Evolutionary conservation across 2,113 vertebrate species (phyloP).

Genomic region (Mirounga angustirostris): DNA sequence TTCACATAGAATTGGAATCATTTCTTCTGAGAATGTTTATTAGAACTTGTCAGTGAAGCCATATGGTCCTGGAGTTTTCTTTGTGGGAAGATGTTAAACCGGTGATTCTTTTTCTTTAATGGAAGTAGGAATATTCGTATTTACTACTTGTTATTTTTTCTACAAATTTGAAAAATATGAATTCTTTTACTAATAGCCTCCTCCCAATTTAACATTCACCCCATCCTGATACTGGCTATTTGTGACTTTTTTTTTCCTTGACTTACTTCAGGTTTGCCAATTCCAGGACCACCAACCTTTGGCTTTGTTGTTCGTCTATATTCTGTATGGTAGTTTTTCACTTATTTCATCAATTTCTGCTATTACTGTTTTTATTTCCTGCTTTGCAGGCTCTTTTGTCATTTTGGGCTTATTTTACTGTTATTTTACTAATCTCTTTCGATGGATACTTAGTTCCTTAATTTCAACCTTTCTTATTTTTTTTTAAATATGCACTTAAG

Average conservation of each 20-base stretch:
- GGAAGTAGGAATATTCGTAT: neutral
- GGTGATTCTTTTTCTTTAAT: neutral
- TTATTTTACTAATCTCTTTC: neutral
- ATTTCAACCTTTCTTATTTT: neutral
- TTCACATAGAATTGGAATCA: neutral
- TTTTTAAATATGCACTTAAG: neutral
- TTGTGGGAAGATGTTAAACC: constrained; percentile 14
- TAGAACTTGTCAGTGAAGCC: neutral
- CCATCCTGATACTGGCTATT: neutral
- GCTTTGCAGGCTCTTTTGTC: neutral
- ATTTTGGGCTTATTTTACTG: neutral
- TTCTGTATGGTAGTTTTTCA: neutral
- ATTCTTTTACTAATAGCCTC: neutral
- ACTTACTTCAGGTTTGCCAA: neutral
- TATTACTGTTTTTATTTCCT: neutral
- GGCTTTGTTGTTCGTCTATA: neutral
- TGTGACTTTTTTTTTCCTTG: neutral
- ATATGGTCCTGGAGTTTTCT: neutral
- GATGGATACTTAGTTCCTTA: neutral
- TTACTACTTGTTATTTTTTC: neutral
- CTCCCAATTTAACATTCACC: neutral
- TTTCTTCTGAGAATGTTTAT: constrained; percentile 31
- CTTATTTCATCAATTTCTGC: neutral
- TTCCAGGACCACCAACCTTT: neutral
- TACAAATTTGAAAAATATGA: neutral